These are phyloP conservation scores for Arenaria interpres DNA, from an alignment of 2,113 vertebrate genomes.

Conservation along the genomic window DNA sequence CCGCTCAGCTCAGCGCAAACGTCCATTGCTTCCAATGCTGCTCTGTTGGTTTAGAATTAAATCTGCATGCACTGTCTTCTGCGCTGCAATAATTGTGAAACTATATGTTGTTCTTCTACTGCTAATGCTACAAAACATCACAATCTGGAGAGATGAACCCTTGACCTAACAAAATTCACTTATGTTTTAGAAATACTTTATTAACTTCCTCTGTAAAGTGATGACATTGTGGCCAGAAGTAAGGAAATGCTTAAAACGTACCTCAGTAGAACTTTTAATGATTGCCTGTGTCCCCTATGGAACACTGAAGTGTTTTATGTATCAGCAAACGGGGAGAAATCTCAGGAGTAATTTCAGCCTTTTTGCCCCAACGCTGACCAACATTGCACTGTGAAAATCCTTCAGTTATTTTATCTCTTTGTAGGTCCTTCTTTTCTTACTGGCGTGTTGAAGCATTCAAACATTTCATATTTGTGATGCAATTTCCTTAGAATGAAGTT, in stretches of 20 bases:
- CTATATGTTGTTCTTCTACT: not conserved
- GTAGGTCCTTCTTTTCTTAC: not conserved
- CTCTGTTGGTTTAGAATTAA: not conserved
- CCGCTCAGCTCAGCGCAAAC: not conserved
- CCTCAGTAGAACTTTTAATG: not conserved
- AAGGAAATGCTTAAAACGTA: not conserved
- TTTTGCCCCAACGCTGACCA: not conserved
- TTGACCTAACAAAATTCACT: not conserved
- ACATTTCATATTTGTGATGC: not conserved
- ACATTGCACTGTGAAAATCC: not conserved
- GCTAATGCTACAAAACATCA: fast-evolving
- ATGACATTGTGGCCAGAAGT: not conserved
- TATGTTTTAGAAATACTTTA: not conserved
- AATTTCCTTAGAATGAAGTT: not conserved
- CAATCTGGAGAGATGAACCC: fast-evolving
- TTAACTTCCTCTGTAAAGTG: not conserved
- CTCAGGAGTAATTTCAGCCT: fast-evolving
- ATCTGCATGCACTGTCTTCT: not conserved
- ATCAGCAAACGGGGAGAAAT: not conserved
- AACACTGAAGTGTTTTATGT: not conserved
- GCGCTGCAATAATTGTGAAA: not conserved
- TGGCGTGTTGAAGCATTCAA: not conserved
- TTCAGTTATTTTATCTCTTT: not conserved
- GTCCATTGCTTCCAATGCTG: not conserved
- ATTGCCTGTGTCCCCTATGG: not conserved